Evolutionary conservation across 2,797 vertebrate genomes (phyloP), one percentile per base, ranked within the genome.

Genomic region (Tarsius wallacei): DNA sequence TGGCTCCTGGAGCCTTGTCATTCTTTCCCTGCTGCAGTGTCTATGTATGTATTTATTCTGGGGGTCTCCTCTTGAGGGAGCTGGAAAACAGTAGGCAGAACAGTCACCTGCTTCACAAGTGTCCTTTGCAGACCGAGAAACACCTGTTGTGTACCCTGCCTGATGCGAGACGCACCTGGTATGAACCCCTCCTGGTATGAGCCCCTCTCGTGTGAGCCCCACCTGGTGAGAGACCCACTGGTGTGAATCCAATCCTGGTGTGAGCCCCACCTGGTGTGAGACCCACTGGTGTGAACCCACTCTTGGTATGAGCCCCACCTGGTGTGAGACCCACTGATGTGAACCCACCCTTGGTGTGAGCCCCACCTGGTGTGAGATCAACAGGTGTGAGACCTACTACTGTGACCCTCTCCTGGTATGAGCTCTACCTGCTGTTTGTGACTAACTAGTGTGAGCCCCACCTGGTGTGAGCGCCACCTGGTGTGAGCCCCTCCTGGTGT

Each of bases 71-170:
- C 17, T 24, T 26, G 28, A 31, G 14, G 6, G 51, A 59, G 2
- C 47, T 19, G 1, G 22, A 49, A 33, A 7, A 7, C 21, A 33
- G 5, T 22, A 17, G 16, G 55, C 28, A 51, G n/a, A 14, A 16
- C 1, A 3, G 28, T 1, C 16, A 0, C 3, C 42, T n/a, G 2
- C 1, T 5, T 49, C 73, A 24, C 55, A 19, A 5, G 21, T 8
- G 14, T 33, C 66, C 14, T 47, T 26, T 31, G 26, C 42, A 47
- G 70, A 22, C 2, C 13, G 28, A 64, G 68, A 24, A 87, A 33
- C 71, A 28, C 21, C 16, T 0, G 1, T 8, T 0, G 2, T 13
- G 51, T 16, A 49, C 1, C 33, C 73, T 9, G 24, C 17, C 16
- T 19, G 47, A 16, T 6, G 24, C 1, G 59, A 16, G 12, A 33